A percentile compares a stretch with the other conserved stretches of the same genome.
Evolutionary conservation across 2,888 invertebrate genomes (phyloP).

Genomic region (Tachina grossa): DNA sequence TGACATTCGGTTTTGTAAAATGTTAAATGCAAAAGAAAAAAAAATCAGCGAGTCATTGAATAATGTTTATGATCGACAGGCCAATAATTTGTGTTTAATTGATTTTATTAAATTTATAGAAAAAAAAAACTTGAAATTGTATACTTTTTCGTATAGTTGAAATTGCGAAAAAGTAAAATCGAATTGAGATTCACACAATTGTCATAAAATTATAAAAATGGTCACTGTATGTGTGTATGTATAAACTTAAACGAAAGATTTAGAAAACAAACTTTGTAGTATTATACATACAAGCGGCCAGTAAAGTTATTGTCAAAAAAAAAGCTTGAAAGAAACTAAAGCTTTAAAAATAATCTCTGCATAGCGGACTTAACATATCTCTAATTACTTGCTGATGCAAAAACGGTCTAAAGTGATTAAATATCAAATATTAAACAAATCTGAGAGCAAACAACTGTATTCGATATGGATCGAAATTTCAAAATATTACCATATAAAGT

Average conservation of each 20-base stretch:
- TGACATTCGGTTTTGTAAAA: constrained; percentile 44
- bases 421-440: no score
- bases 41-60: not conserved
- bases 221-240: no score
- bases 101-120: constrained; percentile 35
- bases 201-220: not conserved
- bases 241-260: not conserved
- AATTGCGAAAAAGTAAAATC: constrained; percentile 2
- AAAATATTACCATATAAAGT: no score
- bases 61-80: constrained; percentile 51
- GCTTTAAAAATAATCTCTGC: no score
- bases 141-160: not conserved
- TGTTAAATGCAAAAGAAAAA: not conserved
- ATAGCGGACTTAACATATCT: no score
- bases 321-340: no score
- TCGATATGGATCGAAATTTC: no score
- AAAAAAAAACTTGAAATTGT: not conserved
- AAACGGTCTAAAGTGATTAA: no score
- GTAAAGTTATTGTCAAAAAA: no score
- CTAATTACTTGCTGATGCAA: no score
- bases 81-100: constrained; percentile 60
- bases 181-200: not conserved
- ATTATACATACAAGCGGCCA: not conserved
- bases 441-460: no score
- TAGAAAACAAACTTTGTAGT: not conserved